Evolutionary conservation across 1,140 invertebrate species (phyloP).

Genomic region (Cotesia vestalis): DNA sequence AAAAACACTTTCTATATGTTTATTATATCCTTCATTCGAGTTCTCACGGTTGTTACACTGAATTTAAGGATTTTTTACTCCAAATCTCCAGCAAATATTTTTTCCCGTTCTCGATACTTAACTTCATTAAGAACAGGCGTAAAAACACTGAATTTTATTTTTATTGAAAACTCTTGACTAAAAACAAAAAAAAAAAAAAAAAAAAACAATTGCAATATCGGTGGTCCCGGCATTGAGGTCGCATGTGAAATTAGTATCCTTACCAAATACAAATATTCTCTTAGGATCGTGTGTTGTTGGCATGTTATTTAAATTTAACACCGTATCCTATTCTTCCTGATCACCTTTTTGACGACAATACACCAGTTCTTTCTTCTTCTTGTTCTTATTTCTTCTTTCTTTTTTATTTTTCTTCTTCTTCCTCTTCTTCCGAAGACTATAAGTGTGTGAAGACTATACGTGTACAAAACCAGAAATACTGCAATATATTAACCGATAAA

Average conservation of each 20-base stretch:
- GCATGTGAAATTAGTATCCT: constrained; percentile 49
- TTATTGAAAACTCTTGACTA: background rate
- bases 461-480: background rate
- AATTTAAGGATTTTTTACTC: no score
- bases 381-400: no score
- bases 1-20: no score
- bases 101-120: no score
- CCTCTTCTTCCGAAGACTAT: no score
- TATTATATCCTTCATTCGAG: no score
- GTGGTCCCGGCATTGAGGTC: constrained; percentile 48
- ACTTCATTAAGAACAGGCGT: no score
- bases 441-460: no score
- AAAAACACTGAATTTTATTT: background rate
- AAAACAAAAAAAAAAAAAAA: constrained; percentile 15
- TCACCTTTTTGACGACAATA: background rate
- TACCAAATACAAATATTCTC: constrained; percentile 44
- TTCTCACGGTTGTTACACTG: no score
- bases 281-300: constrained; percentile 53
- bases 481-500: constrained; percentile 18
- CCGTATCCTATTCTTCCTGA: constrained; percentile 37
- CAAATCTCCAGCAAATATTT: no score
- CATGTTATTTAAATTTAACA: constrained; percentile 63
- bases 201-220: constrained; percentile 27
- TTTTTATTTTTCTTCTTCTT: no score
- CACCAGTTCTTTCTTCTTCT: background rate